These are phyloP conservation scores for Lonchura striata DNA, from an alignment of 2,113 vertebrate genomes.

Conservation along the genomic window DNA sequence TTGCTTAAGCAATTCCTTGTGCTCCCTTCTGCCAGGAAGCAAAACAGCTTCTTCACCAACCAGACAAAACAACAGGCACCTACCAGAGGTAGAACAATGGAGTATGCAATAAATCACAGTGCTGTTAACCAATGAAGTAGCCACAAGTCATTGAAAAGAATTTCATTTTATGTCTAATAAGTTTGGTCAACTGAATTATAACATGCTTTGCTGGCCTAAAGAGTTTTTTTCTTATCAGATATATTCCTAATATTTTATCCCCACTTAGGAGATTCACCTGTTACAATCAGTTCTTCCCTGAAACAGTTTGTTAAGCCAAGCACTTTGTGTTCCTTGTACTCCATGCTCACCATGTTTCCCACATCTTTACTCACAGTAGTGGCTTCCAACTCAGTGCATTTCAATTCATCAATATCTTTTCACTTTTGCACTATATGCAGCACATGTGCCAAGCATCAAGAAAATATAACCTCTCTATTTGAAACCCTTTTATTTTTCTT, in stretches of 20 bases:
- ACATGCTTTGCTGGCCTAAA: background rate
- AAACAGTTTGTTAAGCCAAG: background rate
- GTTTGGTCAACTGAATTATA: background rate
- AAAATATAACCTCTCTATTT: background rate
- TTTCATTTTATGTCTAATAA: background rate
- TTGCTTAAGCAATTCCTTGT: background rate
- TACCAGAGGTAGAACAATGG: background rate
- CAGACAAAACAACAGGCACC: background rate
- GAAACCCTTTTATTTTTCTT: background rate
- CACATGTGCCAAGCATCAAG: background rate
- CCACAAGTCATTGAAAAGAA: background rate
- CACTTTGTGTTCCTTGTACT: background rate
- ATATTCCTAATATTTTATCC: background rate
- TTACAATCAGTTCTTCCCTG: background rate
- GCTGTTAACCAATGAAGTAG: background rate
- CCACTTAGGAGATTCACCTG: accelerated
- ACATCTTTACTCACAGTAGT: background rate
- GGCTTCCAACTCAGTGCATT: background rate
- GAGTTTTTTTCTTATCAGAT: background rate
- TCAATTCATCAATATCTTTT: background rate
- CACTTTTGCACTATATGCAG: background rate
- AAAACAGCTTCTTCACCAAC: background rate
- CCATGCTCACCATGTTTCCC: background rate
- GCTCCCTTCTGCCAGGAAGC: background rate
- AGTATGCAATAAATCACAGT: background rate